A percentile compares a stretch with the other conserved stretches of the same genome.
Conservation (phyloP, 2,888 invertebrate genomes). For the Periphyllus acericola region DNA sequence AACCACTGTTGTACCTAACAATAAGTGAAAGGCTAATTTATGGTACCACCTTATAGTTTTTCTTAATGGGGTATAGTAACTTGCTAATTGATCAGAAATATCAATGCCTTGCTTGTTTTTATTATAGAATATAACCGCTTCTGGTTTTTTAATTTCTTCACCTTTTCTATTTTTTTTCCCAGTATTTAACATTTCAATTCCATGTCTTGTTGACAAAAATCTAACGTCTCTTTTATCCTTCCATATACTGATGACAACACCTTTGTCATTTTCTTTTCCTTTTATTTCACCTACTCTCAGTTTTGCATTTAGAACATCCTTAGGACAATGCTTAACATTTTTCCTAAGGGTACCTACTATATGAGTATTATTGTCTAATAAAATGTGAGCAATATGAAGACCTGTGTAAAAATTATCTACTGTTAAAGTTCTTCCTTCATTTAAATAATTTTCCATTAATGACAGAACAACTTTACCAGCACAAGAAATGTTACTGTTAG, state of each 20-base stretch:
- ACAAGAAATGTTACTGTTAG: neutral
- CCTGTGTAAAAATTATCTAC: conserved; percentile 10
- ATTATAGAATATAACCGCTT: no score
- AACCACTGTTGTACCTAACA: neutral
- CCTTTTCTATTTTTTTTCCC: conserved; percentile 1
- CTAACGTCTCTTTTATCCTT: neutral
- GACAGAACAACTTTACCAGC: conserved; percentile 1
- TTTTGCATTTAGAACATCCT: conserved; percentile 8
- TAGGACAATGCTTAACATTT: neutral
- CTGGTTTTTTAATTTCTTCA: neutral
- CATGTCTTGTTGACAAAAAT: conserved; percentile 11
- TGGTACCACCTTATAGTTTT: conserved; percentile 15
- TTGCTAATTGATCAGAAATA: no score
- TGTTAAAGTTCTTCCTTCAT: conserved; percentile 14
- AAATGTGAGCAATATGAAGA: neutral
- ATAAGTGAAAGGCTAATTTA: conserved; percentile 12
- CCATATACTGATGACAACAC: conserved; percentile 12
- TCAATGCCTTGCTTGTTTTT: no score
- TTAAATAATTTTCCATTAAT: conserved; percentile 5
- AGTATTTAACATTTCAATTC: conserved; percentile 17
- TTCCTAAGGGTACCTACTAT: neutral
- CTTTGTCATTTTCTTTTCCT: neutral
- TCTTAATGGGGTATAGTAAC: neutral
- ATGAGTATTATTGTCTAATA: neutral
- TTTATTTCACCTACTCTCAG: neutral